A percentile compares a stretch with the other conserved stretches of the same genome.
These are phyloP conservation scores for Callorhinus ursinus DNA, from an alignment of 2,113 vertebrate genomes.

Conservation along the genomic window DNA sequence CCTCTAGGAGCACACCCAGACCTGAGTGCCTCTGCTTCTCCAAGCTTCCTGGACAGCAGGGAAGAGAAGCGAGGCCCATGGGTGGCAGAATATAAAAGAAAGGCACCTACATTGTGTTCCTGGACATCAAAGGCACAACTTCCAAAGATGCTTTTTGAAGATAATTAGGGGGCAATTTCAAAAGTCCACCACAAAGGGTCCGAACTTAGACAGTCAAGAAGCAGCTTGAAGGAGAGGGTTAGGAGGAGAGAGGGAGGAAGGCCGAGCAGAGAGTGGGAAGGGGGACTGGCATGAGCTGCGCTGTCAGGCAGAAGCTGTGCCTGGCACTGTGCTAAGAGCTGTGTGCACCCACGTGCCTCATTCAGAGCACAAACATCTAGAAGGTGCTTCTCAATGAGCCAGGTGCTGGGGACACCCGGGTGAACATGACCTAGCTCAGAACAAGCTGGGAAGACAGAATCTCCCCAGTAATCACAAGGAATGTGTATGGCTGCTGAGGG, in stretches of 20 bases:
- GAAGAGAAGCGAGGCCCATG: accelerated
- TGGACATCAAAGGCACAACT: neutral
- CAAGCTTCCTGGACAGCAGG: neutral
- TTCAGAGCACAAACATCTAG: neutral
- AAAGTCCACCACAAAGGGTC: neutral
- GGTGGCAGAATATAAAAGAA: neutral
- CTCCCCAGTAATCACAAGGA: neutral
- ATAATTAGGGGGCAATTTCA: neutral
- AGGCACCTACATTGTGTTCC: accelerated
- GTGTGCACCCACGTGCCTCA: accelerated
- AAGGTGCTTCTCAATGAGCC: neutral
- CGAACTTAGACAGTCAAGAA: neutral
- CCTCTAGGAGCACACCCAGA: neutral
- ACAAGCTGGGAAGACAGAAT: neutral
- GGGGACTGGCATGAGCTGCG: accelerated
- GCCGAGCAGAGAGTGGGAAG: accelerated
- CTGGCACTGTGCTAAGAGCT: accelerated
- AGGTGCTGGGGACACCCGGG: neutral
- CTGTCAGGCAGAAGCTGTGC: accelerated
- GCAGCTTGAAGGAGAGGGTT: neutral
- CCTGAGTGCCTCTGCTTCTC: neutral
- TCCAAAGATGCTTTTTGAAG: conserved; percentile 4
- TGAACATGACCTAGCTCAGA: neutral
- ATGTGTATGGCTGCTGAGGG: neutral
- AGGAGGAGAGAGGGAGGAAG: neutral